Base-by-base conservation (phyloP, 1,140 invertebrate species). In the Diploscapter pachys region DNA sequence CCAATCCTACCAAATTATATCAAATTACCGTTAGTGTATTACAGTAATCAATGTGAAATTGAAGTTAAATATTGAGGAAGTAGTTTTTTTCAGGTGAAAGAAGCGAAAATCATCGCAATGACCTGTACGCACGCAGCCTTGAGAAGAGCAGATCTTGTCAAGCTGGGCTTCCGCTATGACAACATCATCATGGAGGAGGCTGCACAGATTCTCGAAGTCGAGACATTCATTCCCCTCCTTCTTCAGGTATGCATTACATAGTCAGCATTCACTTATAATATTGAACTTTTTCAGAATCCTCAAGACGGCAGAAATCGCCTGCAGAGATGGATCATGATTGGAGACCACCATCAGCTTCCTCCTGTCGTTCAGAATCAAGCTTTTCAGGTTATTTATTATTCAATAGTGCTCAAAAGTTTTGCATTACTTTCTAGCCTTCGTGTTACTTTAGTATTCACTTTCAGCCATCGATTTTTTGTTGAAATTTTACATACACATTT, bases 301-400 rank as follows among this genome's bases (percentile, higher is more conserved):
- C 91, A 97, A 84, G 94, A 98, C 85, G 95, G 95, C 3, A 91
- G 91, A 62, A 98, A 96, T 87, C 90, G 96, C 2, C 86, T 99
- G 53, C 99, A 99, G 87, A 90, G 97, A 9, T 99, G 97, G 96
- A 98, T 99, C 69, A 99, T 99, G 97, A 99, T 99, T 84, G 97
- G 96, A 4, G 96, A 99, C 88, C 97, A 99, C 87, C 94, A 99
- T 87, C 97, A 99, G 86, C 88, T 99, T 77, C 97, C 97, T 0
- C 97, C 97, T 0, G 95, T 99, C 6, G 97, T 99, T 57, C 99
- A 99, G 87, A 99, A 99, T 86, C 97, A 98, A 93, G 96, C 96
- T 11, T 99, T 99, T 87, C 95, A 59, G 57, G 57, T 59, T 11
- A 59, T 59, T 59, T 11, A n/a, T n/a, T n/a, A n/a, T n/a, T 31